Percentiles rank a stretch among this genome's conserved stretches.
These are phyloP conservation scores for Drosophila kanekoi DNA, from an alignment of 2,888 invertebrate species.

Conservation along the genomic window DNA sequence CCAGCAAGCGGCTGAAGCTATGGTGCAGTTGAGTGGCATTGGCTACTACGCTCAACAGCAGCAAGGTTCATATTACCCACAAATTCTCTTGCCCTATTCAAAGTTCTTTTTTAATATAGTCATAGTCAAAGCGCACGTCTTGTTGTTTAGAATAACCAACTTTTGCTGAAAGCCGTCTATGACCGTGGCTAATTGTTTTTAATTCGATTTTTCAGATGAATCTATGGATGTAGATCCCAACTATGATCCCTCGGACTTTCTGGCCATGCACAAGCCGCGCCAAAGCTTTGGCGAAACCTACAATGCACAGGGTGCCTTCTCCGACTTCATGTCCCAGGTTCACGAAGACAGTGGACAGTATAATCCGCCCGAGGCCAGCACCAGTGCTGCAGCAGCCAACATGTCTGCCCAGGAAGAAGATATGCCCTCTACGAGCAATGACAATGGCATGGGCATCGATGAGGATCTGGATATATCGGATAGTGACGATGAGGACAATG, in stretches of 20 bases:
- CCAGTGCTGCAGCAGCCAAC: conserved; percentile 52
- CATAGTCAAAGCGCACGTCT: conserved; percentile 24
- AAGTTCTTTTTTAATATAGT: conserved; percentile 16
- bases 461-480: conserved; percentile 92
- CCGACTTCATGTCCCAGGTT: conserved; percentile 67
- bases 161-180: background rate
- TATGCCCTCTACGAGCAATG: conserved; percentile 82
- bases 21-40: conserved; percentile 90
- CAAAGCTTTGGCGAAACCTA: conserved; percentile 51
- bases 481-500: conserved; percentile 88
- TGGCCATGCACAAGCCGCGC: conserved; percentile 86
- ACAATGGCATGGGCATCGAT: conserved; percentile 89
- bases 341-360: conserved; percentile 71
- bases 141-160: conserved; percentile 9
- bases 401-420: conserved; percentile 46
- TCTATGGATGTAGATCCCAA: conserved; percentile 92
- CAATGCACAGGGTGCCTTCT: conserved; percentile 49
- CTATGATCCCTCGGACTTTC: conserved; percentile 94
- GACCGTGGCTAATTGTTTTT: background rate
- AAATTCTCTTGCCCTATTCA: conserved; percentile 15
- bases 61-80: conserved; percentile 81
- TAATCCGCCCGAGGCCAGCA: conserved; percentile 54
- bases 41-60: conserved; percentile 87
- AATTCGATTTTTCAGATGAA: conserved; percentile 86
- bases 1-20: conserved; percentile 91